Evolutionary conservation across 2,888 invertebrate genomes (phyloP).

Genomic region (Drosophila bunnanda): DNA sequence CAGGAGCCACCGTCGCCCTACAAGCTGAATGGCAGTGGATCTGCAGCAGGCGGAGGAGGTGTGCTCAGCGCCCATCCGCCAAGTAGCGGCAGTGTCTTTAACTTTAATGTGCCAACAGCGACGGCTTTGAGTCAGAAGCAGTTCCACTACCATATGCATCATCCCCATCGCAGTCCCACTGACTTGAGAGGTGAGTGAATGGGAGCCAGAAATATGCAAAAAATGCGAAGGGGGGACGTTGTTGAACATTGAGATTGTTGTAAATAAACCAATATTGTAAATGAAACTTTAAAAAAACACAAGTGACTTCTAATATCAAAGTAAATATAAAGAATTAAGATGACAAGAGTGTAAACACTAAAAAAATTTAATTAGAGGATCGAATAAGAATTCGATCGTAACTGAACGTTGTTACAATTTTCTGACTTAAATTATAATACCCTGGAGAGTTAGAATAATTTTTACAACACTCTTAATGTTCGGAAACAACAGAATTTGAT

Average conservation of each 20-base stretch:
- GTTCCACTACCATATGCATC: slow-evolving; percentile 70
- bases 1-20: slow-evolving; percentile 84
- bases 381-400: no score
- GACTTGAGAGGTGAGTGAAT: slow-evolving; percentile 71
- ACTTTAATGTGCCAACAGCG: slow-evolving; percentile 83
- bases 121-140: slow-evolving; percentile 78
- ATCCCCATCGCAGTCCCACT: slow-evolving; percentile 76
- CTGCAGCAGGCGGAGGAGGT: slow-evolving; percentile 27
- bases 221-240: neutral
- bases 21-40: slow-evolving; percentile 71
- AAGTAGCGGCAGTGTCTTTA: slow-evolving; percentile 72
- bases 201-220: no score
- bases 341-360: no score
- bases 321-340: no score
- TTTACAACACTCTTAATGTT: neutral
- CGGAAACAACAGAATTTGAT: neutral
- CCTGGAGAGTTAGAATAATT: no score
- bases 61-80: slow-evolving; percentile 66
- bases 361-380: no score
- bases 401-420: no score
- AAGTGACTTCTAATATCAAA: no score
- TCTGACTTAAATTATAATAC: no score
- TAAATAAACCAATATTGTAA: no score
- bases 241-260: neutral
- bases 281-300: no score